A percentile compares a stretch with the other conserved stretches of the same genome.
These are phyloP conservation scores for Silurus meridionalis DNA, from an alignment of 2,113 vertebrate genomes.

Conservation along the genomic window DNA sequence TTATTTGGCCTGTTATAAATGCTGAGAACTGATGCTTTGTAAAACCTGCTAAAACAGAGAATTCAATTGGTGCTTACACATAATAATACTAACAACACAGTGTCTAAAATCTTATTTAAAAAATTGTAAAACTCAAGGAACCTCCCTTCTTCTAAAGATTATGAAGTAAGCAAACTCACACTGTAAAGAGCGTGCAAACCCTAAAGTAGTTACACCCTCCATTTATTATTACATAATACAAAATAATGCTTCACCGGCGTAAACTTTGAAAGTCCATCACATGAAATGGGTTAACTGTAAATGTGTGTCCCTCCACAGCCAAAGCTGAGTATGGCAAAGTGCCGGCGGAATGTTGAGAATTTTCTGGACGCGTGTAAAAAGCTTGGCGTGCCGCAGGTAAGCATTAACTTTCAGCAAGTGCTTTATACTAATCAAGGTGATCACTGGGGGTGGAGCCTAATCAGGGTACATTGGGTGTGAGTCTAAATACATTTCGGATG, in stretches of 20 bases:
- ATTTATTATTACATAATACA: background rate
- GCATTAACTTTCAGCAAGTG: background rate
- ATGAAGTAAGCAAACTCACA: background rate
- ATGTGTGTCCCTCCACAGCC: conserved; percentile 75
- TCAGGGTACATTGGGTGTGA: background rate
- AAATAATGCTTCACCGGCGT: background rate
- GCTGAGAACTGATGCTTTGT: background rate
- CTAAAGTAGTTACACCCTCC: background rate
- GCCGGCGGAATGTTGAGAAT: conserved; percentile 97
- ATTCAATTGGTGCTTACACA: background rate
- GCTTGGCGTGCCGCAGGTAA: conserved; percentile 92
- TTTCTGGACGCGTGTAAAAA: conserved; percentile 99
- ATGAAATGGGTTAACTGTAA: background rate
- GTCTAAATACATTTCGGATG: background rate
- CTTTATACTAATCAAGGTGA: background rate
- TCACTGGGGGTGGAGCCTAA: background rate
- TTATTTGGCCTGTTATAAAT: background rate
- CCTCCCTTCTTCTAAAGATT: too few species aligned
- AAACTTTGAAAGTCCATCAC: background rate
- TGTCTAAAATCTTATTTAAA: background rate
- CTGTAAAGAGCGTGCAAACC: background rate
- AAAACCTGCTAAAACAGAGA: background rate
- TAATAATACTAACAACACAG: background rate
- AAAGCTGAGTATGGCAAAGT: conserved; percentile 99
- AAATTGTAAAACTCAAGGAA: too few species aligned